Conservation (phyloP, 2,888 invertebrate species). For the Ctena decussata region DNA sequence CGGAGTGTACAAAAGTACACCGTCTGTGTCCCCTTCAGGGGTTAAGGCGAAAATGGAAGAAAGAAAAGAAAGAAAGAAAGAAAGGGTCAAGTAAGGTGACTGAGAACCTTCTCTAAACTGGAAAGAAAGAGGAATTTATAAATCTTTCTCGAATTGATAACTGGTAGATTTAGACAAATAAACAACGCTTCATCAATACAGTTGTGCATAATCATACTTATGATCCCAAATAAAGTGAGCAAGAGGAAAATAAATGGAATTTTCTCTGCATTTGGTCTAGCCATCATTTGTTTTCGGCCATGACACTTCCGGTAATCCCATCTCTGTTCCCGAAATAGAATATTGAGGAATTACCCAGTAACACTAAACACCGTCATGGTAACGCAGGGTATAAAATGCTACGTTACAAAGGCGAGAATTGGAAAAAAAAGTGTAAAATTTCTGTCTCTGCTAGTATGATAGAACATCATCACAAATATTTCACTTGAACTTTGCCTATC, state of each 20-base stretch:
- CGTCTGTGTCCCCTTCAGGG: neutral
- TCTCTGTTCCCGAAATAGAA: no score
- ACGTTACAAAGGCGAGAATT: no score
- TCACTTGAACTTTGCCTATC: no score
- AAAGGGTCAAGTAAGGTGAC: neutral
- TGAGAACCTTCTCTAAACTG: no score
- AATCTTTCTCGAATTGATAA: neutral
- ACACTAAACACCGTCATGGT: no score
- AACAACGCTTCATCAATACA: neutral
- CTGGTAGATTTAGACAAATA: neutral
- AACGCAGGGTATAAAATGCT: no score
- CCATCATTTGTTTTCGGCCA: neutral
- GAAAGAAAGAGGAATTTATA: neutral
- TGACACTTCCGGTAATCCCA: constrained; percentile 8
- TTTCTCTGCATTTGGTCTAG: neutral
- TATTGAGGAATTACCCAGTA: no score
- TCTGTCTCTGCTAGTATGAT: no score
- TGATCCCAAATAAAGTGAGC: neutral
- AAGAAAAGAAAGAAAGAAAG: neutral
- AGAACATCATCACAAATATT: no score
- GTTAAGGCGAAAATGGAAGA: neutral
- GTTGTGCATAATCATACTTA: neutral
- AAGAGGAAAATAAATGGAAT: neutral
- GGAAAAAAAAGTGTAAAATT: no score
- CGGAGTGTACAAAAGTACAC: no score